Conservation (phyloP, 2,888 invertebrate species). For the Sericinus montela region DNA sequence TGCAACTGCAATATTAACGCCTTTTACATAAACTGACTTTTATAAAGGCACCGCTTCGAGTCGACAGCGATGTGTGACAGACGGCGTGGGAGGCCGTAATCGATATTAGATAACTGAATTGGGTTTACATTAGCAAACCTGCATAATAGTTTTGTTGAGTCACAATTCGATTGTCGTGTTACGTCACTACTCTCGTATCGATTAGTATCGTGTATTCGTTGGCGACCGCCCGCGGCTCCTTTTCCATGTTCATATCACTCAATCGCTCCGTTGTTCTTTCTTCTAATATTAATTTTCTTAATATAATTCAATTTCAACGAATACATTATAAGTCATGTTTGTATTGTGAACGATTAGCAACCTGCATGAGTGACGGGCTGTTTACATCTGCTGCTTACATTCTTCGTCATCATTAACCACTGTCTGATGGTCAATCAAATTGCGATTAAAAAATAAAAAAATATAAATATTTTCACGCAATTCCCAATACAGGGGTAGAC, state of each 20-base stretch:
- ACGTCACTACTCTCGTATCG: constrained; percentile 27
- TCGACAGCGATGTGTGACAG: constrained; percentile 49
- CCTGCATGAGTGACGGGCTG: background rate
- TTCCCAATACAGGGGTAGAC: too few species aligned
- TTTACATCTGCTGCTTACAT: background rate
- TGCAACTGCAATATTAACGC: constrained; percentile 16
- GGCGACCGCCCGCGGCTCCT: constrained; percentile 31
- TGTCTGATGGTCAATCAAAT: too few species aligned
- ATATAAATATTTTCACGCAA: too few species aligned
- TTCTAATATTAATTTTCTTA: constrained; percentile 13
- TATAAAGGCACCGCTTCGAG: constrained; percentile 13
- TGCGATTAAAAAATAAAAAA: too few species aligned
- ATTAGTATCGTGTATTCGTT: constrained; percentile 29
- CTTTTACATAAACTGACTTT: constrained; percentile 3
- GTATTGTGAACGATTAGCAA: background rate
- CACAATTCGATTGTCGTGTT: constrained; percentile 38
- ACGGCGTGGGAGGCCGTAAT: constrained; percentile 59
- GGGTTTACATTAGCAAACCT: constrained; percentile 56
- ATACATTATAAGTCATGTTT: constrained; percentile 7
- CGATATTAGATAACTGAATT: constrained; percentile 71
- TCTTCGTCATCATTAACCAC: too few species aligned
- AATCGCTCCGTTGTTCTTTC: constrained; percentile 23
- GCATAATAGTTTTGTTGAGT: constrained; percentile 49
- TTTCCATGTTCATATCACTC: constrained; percentile 25
- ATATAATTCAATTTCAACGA: constrained; percentile 10